Conservation (phyloP, 2,888 invertebrate species). For the Prosopocoilus inquinatus region DNA sequence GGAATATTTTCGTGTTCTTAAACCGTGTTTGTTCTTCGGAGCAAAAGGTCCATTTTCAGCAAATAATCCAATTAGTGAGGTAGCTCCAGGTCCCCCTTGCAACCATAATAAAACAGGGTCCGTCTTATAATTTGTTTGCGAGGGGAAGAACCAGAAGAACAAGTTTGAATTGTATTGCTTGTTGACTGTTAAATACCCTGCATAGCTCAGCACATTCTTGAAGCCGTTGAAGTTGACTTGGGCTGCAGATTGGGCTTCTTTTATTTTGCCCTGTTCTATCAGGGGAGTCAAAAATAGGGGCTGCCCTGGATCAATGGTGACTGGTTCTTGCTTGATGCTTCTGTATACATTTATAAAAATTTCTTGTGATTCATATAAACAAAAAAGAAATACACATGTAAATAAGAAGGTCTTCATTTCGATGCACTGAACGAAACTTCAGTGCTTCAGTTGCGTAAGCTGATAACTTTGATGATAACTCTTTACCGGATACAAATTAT, state of each 20-base stretch:
- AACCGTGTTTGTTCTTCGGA: slow-evolving; percentile 49
- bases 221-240: slow-evolving; percentile 58
- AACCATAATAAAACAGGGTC: slow-evolving; percentile 81
- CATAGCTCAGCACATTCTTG: slow-evolving; percentile 64
- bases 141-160: slow-evolving; percentile 92
- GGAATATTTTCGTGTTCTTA: slow-evolving; percentile 64
- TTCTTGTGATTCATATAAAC: too few relatives aligned
- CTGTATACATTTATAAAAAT: slow-evolving; percentile 27
- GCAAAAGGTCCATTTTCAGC: slow-evolving; percentile 79
- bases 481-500: too few relatives aligned
- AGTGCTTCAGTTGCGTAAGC: too few relatives aligned
- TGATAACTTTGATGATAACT: too few relatives aligned
- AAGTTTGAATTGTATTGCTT: slow-evolving; percentile 73
- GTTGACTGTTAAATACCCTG: slow-evolving; percentile 85
- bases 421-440: too few relatives aligned
- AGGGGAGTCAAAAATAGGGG: slow-evolving; percentile 76
- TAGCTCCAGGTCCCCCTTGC: slow-evolving; percentile 82
- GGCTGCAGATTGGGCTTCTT: slow-evolving; percentile 58
- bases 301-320: slow-evolving; percentile 47
- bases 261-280: slow-evolving; percentile 68
- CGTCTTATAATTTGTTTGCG: slow-evolving; percentile 52
- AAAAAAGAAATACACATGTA: too few relatives aligned
- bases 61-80: slow-evolving; percentile 77
- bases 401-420: too few relatives aligned
- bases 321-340: slow-evolving; percentile 25